Evolutionary conservation across 2,888 invertebrate genomes (phyloP), one percentile per base, ranked within the genome.

Genomic region (Volucella bombylans): DNA sequence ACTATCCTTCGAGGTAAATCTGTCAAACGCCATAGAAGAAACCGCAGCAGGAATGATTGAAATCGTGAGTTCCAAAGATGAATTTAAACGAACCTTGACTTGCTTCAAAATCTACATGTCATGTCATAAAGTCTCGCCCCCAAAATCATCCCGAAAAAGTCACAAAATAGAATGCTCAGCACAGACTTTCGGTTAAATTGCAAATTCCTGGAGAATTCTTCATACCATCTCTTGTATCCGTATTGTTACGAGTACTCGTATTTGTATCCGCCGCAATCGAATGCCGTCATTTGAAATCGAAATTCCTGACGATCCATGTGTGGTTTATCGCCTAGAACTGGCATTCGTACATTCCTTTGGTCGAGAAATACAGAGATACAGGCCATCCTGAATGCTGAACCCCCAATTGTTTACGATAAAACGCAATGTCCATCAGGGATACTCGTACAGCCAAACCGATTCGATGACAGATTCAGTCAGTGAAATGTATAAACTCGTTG

Each of bases 401-500:
- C 61, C 49, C 54, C 14, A 64, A 73, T 31, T 82, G 78, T 82
- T 82, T 82, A 78, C 82, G 69, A 73, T 82, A 73, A 62, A 82
- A 78, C 61, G 61, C 72, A 76, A 68, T 85, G 80, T 85, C 85
- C 85, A 72, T 81, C 85, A 81, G 68, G 68, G 50, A 59, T 31
- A 31, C 6, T 31, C 31, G 31, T 31, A 31, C 31, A 31, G 6
- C 41, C 54, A 77, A 47, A 68, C 81, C 76, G 15, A 77, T 77
- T 72, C 43, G 85, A 77, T 81, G 85, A 85, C 81, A 72, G 85
- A 81, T 81, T 49, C 76, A 77, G 61, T 83, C 83, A 71, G 52
- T 73, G 69, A 64, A 64, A 55, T 71, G 55, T 73, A 68, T 64
- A 73, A 65, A 71, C 67, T 71, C 55, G 74, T 67, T 80, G 65